Evolutionary conservation across 2,888 invertebrate species (phyloP).

Genomic region (Hydroisotoma schaefferi): DNA sequence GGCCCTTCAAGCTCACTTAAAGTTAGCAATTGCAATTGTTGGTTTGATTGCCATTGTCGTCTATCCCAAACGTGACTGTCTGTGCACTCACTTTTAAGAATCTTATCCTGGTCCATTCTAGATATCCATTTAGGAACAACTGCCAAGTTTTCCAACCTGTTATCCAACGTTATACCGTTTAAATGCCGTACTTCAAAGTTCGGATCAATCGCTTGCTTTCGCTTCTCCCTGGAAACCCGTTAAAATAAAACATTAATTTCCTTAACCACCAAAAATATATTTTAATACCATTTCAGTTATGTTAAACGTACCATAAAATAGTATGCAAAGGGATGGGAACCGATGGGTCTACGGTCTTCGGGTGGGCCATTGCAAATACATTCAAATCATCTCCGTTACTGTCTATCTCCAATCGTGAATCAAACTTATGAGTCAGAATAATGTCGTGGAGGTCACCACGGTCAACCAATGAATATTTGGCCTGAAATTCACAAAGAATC

Average conservation of each 20-base stretch:
- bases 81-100: conserved; percentile 38
- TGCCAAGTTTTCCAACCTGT: conserved; percentile 55
- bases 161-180: conserved; percentile 57
- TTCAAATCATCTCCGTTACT: conserved; percentile 55
- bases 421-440: conserved; percentile 55
- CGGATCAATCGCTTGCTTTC: conserved; percentile 55
- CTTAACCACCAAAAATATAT: background rate
- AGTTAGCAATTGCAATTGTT: conserved; percentile 29
- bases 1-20: conserved; percentile 29
- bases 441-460: conserved; percentile 55
- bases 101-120: conserved; percentile 42
- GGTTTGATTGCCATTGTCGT: conserved; percentile 16
- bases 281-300: background rate
- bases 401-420: conserved; percentile 56
- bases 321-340: conserved; percentile 52
- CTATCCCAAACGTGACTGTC: conserved; percentile 44
- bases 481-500: conserved; percentile 50
- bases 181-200: conserved; percentile 55
- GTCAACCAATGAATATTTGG: conserved; percentile 56
- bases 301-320: conserved; percentile 53
- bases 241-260: background rate
- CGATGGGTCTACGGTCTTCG: conserved; percentile 31
- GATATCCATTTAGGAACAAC: conserved; percentile 50
- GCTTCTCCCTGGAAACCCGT: conserved; percentile 53
- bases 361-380: conserved; percentile 53